Evolutionary conservation across 2,797 vertebrate species (phyloP).

Genomic region (Syngnathus acus): DNA sequence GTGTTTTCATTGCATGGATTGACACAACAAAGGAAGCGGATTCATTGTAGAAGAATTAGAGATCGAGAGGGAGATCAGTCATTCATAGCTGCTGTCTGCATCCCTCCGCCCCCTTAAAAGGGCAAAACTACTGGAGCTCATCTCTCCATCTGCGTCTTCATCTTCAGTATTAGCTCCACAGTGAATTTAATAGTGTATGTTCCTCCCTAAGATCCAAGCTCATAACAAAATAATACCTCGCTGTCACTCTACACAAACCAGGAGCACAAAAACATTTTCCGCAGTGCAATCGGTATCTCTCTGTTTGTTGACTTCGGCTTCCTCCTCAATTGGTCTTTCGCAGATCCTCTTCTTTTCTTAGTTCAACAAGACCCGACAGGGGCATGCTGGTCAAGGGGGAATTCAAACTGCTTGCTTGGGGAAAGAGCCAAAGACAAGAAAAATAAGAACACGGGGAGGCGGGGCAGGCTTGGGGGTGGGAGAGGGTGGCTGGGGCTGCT

Average conservation of each 20-base stretch:
- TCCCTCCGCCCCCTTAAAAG: conserved; percentile 73
- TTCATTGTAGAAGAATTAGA: conserved; percentile 14
- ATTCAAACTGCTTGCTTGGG: conserved; percentile 13
- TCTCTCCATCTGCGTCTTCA: conserved; percentile 27
- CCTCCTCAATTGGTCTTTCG: conserved; percentile 11
- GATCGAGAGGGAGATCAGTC: conserved; percentile 49
- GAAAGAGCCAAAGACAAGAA: conserved; percentile 16
- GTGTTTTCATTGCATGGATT: not conserved
- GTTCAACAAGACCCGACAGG: conserved; percentile 23
- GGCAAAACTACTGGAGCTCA: conserved; percentile 61
- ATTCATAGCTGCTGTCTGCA: conserved; percentile 60
- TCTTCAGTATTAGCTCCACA: conserved; percentile 10
- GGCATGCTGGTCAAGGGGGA: conserved; percentile 21
- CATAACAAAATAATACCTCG: not conserved
- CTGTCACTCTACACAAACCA: not conserved
- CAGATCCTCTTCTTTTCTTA: conserved; percentile 6
- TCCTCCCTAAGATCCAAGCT: not conserved
- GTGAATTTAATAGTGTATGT: conserved; percentile 11
- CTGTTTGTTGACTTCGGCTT: conserved; percentile 29
- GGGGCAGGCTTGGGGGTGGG: not conserved
- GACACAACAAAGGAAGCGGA: conserved; percentile 10
- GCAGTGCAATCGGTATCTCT: conserved; percentile 12
- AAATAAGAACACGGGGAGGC: conserved; percentile 3
- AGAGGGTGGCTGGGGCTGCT: conserved; percentile 12
- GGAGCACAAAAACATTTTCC: not conserved